phyloP scores from a whole-genome alignment of 2,113 vertebrate genomes.

The Cranoglanis bouderius region DNA sequence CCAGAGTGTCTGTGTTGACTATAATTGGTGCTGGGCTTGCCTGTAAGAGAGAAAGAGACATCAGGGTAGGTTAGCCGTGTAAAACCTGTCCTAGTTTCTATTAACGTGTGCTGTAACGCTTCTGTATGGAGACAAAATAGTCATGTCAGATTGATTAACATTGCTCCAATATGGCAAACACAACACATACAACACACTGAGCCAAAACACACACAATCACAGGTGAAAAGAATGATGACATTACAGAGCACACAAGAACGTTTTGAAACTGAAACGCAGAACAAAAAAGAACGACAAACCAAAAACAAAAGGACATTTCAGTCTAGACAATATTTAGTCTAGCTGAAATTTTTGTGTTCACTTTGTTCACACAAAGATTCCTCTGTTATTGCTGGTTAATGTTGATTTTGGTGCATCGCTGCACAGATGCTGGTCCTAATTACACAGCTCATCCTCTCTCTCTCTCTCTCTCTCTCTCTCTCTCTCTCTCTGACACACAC shows the following conservation, averaged over 20 bases:
- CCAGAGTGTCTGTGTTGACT: constrained; percentile 97
- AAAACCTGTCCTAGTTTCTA: constrained; percentile 60
- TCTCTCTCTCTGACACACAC: neutral
- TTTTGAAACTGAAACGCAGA: neutral
- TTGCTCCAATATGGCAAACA: constrained; percentile 20
- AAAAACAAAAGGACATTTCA: neutral
- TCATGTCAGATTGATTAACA: constrained; percentile 40
- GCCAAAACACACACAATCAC: constrained; percentile 20
- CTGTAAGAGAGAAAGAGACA: constrained; percentile 67
- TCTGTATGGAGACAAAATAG: constrained; percentile 32
- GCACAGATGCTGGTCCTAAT: constrained; percentile 13
- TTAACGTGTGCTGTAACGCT: constrained; percentile 49
- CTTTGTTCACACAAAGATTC: constrained; percentile 23
- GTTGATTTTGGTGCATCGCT: neutral
- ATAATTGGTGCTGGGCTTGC: constrained; percentile 95
- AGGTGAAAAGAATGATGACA: constrained; percentile 7
- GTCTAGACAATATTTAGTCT: constrained; percentile 22
- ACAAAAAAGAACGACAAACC: neutral
- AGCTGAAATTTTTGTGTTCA: neutral
- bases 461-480: neutral
- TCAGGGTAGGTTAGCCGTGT: constrained; percentile 43
- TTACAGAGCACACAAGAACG: neutral
- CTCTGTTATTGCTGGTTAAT: constrained; percentile 7
- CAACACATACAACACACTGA: constrained; percentile 17
- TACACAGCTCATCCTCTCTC: neutral